phyloP scores from a whole-genome alignment of 2,113 vertebrate species.

The Menura novaehollandiae region DNA sequence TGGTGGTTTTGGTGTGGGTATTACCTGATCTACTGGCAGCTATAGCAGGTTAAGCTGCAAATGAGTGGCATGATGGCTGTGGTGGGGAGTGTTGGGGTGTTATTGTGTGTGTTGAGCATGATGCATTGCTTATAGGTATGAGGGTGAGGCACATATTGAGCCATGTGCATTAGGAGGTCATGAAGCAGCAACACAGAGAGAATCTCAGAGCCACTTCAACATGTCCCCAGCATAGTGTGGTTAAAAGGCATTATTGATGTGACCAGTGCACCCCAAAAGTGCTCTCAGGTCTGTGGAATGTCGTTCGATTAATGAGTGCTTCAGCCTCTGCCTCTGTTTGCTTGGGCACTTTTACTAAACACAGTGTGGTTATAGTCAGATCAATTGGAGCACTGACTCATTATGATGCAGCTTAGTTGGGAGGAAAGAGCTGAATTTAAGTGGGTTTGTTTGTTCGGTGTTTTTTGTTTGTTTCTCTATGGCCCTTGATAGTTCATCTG shows the following conservation, averaged over 20 bases:
- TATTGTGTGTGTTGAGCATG: not conserved
- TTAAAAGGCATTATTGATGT: not conserved
- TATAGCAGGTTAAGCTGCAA: not conserved
- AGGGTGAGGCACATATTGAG: not conserved
- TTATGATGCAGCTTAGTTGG: not conserved
- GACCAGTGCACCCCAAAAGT: not conserved
- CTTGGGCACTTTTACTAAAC: not conserved
- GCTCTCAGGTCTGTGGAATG: not conserved
- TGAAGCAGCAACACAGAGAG: not conserved
- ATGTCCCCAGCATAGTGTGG: not conserved
- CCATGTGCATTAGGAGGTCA: not conserved
- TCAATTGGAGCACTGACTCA: not conserved
- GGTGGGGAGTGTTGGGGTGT: rapidly evolving
- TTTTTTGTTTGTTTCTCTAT: not conserved
- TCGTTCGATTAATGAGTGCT: not conserved
- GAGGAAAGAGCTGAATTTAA: not conserved
- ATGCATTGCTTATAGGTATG: not conserved
- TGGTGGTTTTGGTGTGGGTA: not conserved
- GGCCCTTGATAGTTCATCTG: not conserved
- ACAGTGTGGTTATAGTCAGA: not conserved
- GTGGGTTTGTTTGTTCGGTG: not conserved
- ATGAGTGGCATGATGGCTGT: not conserved
- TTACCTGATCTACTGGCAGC: not conserved
- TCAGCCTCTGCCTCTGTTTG: not conserved
- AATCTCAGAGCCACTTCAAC: not conserved